Conservation (phyloP, 2,797 vertebrate genomes). For the Monodelphis domestica region DNA sequence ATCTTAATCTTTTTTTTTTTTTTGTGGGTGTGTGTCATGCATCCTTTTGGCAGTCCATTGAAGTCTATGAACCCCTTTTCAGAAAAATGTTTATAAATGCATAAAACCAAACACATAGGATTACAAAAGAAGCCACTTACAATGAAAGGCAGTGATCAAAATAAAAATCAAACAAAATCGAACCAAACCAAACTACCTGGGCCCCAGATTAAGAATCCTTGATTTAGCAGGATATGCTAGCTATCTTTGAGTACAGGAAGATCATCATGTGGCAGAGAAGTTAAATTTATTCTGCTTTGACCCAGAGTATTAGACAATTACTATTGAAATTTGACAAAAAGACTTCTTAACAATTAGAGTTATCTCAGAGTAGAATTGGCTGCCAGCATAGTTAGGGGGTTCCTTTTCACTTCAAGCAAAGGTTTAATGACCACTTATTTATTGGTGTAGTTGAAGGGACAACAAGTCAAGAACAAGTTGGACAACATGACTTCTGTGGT, state of each 20-base stretch:
- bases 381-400: neutral
- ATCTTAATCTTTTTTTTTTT: neutral
- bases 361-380: neutral
- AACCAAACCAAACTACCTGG: no score
- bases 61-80: neutral
- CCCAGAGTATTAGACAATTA: neutral
- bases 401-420: neutral
- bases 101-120: neutral
- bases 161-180: neutral
- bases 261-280: neutral
- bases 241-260: neutral
- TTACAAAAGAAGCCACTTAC: neutral
- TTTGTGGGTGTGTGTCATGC: no score
- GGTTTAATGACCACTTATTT: neutral
- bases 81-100: neutral
- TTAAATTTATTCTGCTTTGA: neutral
- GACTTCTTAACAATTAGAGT: neutral
- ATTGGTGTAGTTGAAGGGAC: neutral
- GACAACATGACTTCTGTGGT: neutral
- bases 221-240: neutral
- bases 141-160: neutral
- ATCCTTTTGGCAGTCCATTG: neutral
- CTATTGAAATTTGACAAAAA: neutral
- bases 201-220: neutral
- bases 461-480: neutral